Evolutionary conservation across 2,113 vertebrate species (phyloP).

Genomic region (Nyctereutes procyonoides): DNA sequence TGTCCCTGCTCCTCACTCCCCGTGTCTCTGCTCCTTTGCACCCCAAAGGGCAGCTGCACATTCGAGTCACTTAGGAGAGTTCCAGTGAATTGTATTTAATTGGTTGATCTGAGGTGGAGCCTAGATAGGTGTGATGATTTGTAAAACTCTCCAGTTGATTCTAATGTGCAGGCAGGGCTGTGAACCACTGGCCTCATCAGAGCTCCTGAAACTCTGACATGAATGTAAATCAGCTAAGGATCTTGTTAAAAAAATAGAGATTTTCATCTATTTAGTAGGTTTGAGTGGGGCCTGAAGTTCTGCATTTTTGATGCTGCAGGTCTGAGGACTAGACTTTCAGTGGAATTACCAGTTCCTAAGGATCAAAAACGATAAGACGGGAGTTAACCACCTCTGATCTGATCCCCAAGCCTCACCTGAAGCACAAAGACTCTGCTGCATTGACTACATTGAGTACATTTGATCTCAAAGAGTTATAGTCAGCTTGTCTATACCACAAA

Average conservation of each 20-base stretch:
- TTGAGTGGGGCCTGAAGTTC: not conserved
- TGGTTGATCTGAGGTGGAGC: not conserved
- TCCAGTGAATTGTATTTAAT: not conserved
- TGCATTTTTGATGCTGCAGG: not conserved
- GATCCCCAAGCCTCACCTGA: not conserved
- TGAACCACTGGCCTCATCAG: not conserved
- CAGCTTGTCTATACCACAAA: not conserved
- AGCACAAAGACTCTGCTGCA: not conserved
- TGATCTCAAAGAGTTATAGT: accelerated
- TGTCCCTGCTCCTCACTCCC: not conserved
- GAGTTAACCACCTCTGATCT: not conserved
- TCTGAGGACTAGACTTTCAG: not conserved
- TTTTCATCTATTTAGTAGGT: not conserved
- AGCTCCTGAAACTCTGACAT: not conserved
- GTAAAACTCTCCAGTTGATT: not conserved
- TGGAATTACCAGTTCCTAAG: not conserved
- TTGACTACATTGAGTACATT: not conserved
- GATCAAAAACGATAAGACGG: not conserved
- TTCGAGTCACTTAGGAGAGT: not conserved
- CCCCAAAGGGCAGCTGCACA: not conserved
- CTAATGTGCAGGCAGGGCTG: not conserved
- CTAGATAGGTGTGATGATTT: not conserved
- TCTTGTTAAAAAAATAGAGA: not conserved
- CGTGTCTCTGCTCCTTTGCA: not conserved
- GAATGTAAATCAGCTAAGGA: not conserved